Evolutionary conservation across 2,888 invertebrate genomes (phyloP), one percentile per base, ranked within the genome.

Genomic region (Aphidoletes aphidimyza): DNA sequence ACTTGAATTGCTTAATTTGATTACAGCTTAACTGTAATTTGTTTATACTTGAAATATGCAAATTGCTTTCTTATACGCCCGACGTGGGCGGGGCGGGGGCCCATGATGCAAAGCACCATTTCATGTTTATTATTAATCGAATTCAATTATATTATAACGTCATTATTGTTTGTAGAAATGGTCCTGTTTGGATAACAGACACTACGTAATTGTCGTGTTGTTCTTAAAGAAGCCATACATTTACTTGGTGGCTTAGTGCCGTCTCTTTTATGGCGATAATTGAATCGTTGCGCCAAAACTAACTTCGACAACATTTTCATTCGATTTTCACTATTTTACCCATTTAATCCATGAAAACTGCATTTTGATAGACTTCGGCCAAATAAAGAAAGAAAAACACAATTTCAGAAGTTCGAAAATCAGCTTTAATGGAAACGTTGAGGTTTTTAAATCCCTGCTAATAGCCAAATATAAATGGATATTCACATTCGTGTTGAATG

Each of bases 1-100:
- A 54, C 9, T 30, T 69, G 69, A 69, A 69, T 69, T 69, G 69
- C 69, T 69, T 69, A 69, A 69, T 69, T 69, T 30, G 34, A 69
- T 69, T 69, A 69, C 26, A 69, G 9, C 54, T 30, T 69, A 69
- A 30, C 30, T 69, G 26, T 69, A 69, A 30, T 30, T 69, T 69
- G 69, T 34, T 69, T 30, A 11, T 47, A n/a, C n/a, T 47, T 19
- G 22, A 14, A 54, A 69, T 69, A 69, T 69, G 30, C 34, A 69
- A 69, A 69, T 69, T 14, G 30, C 34, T 54, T 26, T 69, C 34
- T 69, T 30, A 30, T 69, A n/a, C n/a, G n/a, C 34, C 14, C 34
- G 1, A 26, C 2, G 3, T 54, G n/a, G n/a, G n/a, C n/a, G n/a
- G 54, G 47, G 22, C n/a, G 22, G 14, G 8, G 22, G 34, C 69